A percentile compares a stretch with the other conserved stretches of the same genome.
Conservation (phyloP, 2,113 vertebrate genomes). For the Alectura lathami region DNA sequence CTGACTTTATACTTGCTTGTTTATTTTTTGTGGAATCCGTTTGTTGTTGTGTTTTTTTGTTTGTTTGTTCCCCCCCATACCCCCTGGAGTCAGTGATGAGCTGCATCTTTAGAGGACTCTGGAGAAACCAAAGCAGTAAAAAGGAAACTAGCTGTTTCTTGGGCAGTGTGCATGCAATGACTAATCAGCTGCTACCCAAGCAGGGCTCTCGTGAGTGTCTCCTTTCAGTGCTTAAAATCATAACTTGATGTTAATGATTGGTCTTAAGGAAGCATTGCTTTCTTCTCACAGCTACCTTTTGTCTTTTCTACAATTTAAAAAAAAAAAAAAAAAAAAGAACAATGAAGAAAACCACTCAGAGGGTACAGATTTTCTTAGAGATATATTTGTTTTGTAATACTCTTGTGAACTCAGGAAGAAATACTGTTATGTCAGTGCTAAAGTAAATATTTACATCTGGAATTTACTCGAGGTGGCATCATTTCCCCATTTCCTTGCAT, state of each 20-base stretch:
- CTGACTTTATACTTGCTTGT: background rate
- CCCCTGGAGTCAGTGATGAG: too few species aligned
- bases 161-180: background rate
- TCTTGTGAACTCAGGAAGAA: background rate
- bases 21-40: background rate
- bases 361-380: background rate
- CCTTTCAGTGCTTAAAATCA: background rate
- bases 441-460: background rate
- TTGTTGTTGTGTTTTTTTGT: background rate
- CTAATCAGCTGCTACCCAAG: background rate
- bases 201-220: background rate
- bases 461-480: background rate
- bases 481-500: background rate
- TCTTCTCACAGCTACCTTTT: background rate
- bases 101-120: background rate
- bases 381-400: background rate
- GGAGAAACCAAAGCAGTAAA: background rate
- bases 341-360: background rate
- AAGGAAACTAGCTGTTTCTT: background rate
- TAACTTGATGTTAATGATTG: background rate
- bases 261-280: background rate
- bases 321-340: background rate
- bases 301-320: background rate
- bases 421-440: background rate
- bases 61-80: too few species aligned